Percentiles rank a stretch among this genome's conserved stretches.
phyloP scores from a whole-genome alignment of 1,140 invertebrate genomes.

The Drosophila fuyamai region DNA sequence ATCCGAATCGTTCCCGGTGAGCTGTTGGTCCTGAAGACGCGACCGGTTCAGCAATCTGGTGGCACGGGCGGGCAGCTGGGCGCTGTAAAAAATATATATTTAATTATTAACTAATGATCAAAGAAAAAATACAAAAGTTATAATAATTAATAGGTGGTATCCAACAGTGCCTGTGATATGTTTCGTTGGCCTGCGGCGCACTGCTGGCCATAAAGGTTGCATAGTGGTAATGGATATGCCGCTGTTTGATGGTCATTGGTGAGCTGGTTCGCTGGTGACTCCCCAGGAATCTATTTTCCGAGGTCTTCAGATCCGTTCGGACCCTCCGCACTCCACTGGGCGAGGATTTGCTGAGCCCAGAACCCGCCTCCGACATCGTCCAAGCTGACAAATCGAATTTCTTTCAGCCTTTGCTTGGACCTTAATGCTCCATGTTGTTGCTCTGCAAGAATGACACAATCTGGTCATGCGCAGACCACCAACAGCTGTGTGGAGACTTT shows the following conservation, averaged over 20 bases:
- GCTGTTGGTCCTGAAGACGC: slow-evolving; percentile 75
- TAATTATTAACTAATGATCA: neutral
- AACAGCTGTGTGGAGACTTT: slow-evolving; percentile 69
- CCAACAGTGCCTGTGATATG: slow-evolving; percentile 65
- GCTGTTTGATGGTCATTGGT: slow-evolving; percentile 61
- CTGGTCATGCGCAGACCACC: slow-evolving; percentile 72
- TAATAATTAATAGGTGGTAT: neutral
- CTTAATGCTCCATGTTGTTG: slow-evolving; percentile 20
- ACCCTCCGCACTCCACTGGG: slow-evolving; percentile 85
- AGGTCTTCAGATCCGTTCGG: slow-evolving; percentile 82
- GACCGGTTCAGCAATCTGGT: slow-evolving; percentile 83
- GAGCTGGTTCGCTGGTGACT: slow-evolving; percentile 50
- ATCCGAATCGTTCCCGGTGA: slow-evolving; percentile 69
- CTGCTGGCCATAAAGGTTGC: slow-evolving; percentile 58
- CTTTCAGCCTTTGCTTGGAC: slow-evolving; percentile 18
- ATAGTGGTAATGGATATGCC: slow-evolving; percentile 38
- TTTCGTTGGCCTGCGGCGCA: slow-evolving; percentile 61
- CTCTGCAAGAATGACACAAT: slow-evolving; percentile 76
- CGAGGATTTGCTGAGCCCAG: slow-evolving; percentile 56
- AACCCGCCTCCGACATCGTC: slow-evolving; percentile 23
- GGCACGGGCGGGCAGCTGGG: slow-evolving; percentile 80
- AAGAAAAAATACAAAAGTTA: neutral
- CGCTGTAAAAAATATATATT: slow-evolving; percentile 55
- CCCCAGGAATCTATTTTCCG: slow-evolving; percentile 72
- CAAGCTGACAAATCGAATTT: slow-evolving; percentile 44